Evolutionary conservation across 2,888 invertebrate genomes (phyloP).

Genomic region (Ormia ochracea): DNA sequence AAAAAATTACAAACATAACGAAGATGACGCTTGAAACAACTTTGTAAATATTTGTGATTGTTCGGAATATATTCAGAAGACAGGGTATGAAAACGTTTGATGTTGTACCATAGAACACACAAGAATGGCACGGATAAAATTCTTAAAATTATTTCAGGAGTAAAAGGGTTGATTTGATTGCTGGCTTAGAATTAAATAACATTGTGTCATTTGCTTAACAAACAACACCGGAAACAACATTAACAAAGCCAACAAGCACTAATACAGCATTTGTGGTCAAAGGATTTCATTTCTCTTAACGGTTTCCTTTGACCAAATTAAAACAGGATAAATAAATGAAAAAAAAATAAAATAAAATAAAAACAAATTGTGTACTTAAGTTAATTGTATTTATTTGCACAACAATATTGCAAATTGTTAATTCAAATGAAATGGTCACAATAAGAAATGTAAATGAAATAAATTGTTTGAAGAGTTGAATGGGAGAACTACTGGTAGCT

Average conservation of each 20-base stretch:
- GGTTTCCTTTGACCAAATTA: neutral
- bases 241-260: constrained; percentile 4
- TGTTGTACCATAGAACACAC: constrained; percentile 16
- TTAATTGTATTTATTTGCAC: constrained; percentile 65
- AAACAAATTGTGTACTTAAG: constrained; percentile 64
- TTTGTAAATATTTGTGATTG: constrained; percentile 36
- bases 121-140: neutral
- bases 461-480: neutral
- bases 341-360: neutral
- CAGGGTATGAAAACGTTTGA: constrained; percentile 48
- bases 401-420: constrained; percentile 58
- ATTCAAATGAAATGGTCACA: constrained; percentile 51
- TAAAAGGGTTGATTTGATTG: constrained; percentile 51
- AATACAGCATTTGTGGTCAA: constrained; percentile 55
- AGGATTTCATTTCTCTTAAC: constrained; percentile 21
- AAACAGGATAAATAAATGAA: neutral
- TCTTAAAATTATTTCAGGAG: neutral
- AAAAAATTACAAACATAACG: constrained; percentile 31
- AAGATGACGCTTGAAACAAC: constrained; percentile 33
- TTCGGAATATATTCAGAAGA: neutral
- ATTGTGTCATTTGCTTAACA: constrained; percentile 60
- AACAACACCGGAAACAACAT: constrained; percentile 29
- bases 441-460: constrained; percentile 20
- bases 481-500: neutral
- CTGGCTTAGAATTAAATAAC: constrained; percentile 52